These are phyloP conservation scores for Sebastes variabilis DNA, from an alignment of 2,797 vertebrate genomes.

Conservation along the genomic window DNA sequence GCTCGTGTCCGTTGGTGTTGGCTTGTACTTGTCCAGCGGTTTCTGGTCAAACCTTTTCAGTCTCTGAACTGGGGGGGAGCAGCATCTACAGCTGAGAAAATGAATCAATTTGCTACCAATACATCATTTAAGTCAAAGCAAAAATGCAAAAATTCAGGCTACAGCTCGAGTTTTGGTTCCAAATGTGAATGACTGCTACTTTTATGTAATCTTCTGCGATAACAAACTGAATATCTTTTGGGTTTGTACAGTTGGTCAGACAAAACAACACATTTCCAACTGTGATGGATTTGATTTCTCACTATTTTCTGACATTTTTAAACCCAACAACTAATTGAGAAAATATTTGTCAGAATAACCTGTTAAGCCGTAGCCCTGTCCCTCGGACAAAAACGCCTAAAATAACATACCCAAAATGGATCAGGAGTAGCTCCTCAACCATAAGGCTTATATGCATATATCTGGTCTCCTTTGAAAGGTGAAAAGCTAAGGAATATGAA, in stretches of 20 bases:
- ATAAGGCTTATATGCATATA: no score
- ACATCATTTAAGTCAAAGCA: not conserved
- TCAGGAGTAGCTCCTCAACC: no score
- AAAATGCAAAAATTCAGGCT: not conserved
- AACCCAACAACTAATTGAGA: no score
- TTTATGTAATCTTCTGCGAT: no score
- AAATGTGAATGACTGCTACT: not conserved
- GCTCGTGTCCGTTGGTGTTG: not conserved
- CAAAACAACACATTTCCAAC: not conserved
- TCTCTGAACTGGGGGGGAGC: not conserved
- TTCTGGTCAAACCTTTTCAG: not conserved
- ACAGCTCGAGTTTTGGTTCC: not conserved
- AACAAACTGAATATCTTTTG: not conserved
- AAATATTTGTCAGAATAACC: no score
- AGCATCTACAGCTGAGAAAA: not conserved
- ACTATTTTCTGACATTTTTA: no score
- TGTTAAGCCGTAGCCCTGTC: no score
- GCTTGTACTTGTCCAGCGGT: not conserved
- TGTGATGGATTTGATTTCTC: no score
- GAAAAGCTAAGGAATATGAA: no score
- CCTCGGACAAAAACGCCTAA: no score
- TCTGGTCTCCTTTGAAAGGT: no score
- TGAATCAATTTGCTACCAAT: not conserved
- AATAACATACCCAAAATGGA: no score
- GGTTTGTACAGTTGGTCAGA: not conserved